Percentiles rank a stretch among this genome's conserved stretches.
phyloP scores from a whole-genome alignment of 1,140 invertebrate species.

The Trichonephila clavipes region DNA sequence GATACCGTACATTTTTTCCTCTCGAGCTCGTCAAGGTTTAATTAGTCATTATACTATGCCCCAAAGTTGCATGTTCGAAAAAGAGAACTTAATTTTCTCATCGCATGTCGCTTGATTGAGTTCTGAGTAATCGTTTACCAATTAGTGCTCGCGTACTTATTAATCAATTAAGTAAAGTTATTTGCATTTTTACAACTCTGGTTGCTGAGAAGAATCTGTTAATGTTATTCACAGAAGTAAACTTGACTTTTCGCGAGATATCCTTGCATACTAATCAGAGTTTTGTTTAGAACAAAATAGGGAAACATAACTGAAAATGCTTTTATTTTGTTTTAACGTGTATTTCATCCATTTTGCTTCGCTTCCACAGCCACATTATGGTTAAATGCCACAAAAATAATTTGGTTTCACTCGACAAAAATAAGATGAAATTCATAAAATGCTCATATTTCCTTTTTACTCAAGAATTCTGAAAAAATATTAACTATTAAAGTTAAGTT shows the following conservation, averaged over 20 bases:
- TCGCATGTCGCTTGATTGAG: constrained; percentile 14
- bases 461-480: no score
- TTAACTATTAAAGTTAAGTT: no score
- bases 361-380: no score
- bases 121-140: constrained; percentile 21
- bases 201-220: background rate
- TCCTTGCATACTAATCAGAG: no score
- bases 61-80: background rate
- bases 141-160: constrained; percentile 50
- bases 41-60: constrained; percentile 14
- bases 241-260: background rate
- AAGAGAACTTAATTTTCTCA: constrained; percentile 59
- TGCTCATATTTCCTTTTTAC: no score
- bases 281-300: no score
- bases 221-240: background rate
- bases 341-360: no score
- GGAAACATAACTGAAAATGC: no score
- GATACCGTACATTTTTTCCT: background rate
- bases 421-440: no score
- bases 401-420: no score
- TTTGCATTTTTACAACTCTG: background rate
- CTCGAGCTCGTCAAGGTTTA: background rate
- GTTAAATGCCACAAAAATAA: no score
- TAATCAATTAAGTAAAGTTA: constrained; percentile 49
- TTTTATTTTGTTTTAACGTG: no score